Base-by-base conservation (phyloP, 1,140 invertebrate genomes). In the Metopolophium dirhodum region DNA sequence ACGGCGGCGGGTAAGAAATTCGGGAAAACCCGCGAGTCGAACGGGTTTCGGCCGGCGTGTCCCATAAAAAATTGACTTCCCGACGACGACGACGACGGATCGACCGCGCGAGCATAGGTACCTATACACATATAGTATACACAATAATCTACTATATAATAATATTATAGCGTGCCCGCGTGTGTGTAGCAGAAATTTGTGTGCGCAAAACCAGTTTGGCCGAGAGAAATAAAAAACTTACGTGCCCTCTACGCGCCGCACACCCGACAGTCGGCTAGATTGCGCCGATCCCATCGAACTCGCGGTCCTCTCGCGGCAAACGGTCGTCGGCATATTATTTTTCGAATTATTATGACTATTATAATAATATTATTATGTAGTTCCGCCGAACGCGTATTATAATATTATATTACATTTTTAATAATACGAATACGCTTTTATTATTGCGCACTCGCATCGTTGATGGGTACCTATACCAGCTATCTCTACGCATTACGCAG, bases 31-130 rank as follows among this genome's bases (percentile, higher is more conserved):
- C 90, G 57, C 51, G 30, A 57, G 88, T 26, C 51, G 37, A 77
- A 91, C 90, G 90, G 61, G 90, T 91, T 91, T 91, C 61, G 61
- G 37, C 61, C 61, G 30, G n/a, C n/a, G 45, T 35, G 57, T 91
- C 23, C 61, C 57, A 41, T 90, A 90, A 90, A 90, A 90, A 90
- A 54, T 90, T 45, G 14, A 88, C 41, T 54, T 30, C 51, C 47
- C 86, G 35, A 41, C 82, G 77, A 82, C n/a, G 26, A n/a, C 61
- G 30, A 14, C 68, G 14, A 30, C 57, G n/a, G n/a, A 35, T n/a
- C 68, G 68, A n/a, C 26, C 68, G 68, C 68, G 14, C 11, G 35
- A 6, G 18, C 3, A 22, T 51, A 51, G 47, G 47, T 49, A 49
- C 47, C n/a, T n/a, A 8, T 1, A 49, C 20, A 47, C 1, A 8